phyloP scores from a whole-genome alignment of 2,797 vertebrate genomes.

The Nannoperca australis region DNA sequence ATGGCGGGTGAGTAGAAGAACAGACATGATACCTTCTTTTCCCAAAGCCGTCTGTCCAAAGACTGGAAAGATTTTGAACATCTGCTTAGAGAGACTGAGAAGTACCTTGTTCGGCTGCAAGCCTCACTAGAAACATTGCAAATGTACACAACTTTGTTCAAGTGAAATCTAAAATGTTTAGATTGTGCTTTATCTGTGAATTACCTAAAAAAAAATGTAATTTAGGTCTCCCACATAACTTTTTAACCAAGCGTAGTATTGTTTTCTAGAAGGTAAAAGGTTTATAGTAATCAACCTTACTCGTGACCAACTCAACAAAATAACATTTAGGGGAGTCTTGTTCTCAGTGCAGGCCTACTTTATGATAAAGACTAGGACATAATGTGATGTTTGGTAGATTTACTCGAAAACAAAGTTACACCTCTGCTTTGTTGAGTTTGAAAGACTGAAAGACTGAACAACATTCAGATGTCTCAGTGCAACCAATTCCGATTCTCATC shows the following conservation, averaged over 20 bases:
- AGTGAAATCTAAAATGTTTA: neutral
- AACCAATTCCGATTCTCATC: neutral
- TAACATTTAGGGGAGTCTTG: neutral
- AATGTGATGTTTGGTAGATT: neutral
- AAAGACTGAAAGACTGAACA: neutral
- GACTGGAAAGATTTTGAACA: conserved; percentile 28
- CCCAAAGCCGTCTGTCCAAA: neutral
- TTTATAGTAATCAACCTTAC: no score
- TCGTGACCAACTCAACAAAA: no score
- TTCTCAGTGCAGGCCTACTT: neutral
- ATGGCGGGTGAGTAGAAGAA: conserved; percentile 48
- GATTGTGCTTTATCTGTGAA: no score
- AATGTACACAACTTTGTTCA: neutral
- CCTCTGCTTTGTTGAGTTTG: neutral
- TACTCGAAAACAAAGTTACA: neutral
- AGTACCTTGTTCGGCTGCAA: neutral
- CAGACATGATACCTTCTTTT: conserved; percentile 46
- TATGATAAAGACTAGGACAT: neutral
- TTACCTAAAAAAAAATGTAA: neutral
- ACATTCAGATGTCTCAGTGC: neutral
- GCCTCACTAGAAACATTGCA: neutral
- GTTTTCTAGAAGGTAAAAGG: no score
- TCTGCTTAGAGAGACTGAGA: conserved; percentile 24
- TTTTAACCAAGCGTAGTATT: no score
- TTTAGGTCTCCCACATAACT: no score